Conservation (phyloP, 2,797 vertebrate genomes). For the Bradypus variegatus region DNA sequence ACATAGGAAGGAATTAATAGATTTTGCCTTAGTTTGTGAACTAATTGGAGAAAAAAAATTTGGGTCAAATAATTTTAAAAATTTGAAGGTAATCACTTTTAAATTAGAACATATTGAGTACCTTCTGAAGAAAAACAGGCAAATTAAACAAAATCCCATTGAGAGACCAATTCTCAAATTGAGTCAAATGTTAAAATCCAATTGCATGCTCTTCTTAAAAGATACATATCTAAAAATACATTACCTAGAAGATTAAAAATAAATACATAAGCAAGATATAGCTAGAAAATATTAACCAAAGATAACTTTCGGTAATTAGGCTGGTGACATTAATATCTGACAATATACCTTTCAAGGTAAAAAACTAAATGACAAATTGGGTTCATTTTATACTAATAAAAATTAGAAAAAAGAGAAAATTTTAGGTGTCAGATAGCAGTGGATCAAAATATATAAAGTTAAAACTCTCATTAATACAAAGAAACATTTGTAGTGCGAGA, state of each 20-base stretch:
- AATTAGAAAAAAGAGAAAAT: not conserved
- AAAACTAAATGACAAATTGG: not conserved
- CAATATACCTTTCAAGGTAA: not conserved
- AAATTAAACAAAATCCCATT: not conserved
- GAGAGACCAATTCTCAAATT: not conserved
- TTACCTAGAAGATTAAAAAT: not conserved
- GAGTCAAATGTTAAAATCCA: not conserved
- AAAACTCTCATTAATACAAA: not conserved
- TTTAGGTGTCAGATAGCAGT: not conserved
- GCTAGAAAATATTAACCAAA: not conserved
- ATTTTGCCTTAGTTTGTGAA: not conserved
- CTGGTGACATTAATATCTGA: not conserved
- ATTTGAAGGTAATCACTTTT: not conserved
- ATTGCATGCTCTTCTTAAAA: not conserved
- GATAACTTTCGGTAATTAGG: not conserved
- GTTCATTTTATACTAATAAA: not conserved
- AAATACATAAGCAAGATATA: not conserved
- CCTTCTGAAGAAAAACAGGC: not conserved
- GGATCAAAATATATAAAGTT: not conserved
- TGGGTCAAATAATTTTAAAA: not conserved
- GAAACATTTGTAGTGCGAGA: not conserved
- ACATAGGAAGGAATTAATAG: not conserved
- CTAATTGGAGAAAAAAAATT: not conserved
- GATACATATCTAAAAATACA: not conserved
- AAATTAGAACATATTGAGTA: not conserved